Conservation (phyloP, 2,888 invertebrate species). For the Leucophenga maculata region DNA sequence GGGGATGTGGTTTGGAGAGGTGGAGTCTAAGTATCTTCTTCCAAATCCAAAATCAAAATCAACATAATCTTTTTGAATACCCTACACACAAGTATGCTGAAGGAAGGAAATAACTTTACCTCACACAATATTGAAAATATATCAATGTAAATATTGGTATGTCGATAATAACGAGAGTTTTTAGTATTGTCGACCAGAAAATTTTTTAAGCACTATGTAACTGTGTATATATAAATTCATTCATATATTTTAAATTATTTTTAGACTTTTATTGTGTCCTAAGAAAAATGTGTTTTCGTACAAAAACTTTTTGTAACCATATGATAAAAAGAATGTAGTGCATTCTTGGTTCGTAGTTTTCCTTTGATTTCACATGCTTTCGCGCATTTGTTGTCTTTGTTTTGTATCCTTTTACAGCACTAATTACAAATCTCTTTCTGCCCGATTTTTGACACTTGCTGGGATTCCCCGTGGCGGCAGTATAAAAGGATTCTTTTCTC, state of each 20-base stretch:
- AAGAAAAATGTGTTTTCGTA: no score
- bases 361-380: constrained; percentile 37
- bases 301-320: no score
- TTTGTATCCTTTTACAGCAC: constrained; percentile 43
- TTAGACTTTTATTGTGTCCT: no score
- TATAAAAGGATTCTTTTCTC: neutral
- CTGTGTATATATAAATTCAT: no score
- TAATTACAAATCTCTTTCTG: constrained; percentile 54
- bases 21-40: neutral
- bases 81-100: neutral
- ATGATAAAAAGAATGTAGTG: no score
- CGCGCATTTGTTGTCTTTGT: constrained; percentile 25
- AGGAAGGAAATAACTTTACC: no score
- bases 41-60: neutral
- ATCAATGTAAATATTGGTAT: no score
- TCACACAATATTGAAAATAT: no score
- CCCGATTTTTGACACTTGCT: constrained; percentile 48
- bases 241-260: no score
- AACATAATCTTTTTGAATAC: neutral
- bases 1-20: constrained; percentile 12
- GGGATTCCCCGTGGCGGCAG: constrained; percentile 55
- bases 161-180: no score
- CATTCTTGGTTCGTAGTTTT: constrained; percentile 38
- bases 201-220: no score
- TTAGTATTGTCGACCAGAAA: no score